These are phyloP conservation scores for Agrotis segetum DNA, from an alignment of 2,888 invertebrate genomes.

Conservation along the genomic window DNA sequence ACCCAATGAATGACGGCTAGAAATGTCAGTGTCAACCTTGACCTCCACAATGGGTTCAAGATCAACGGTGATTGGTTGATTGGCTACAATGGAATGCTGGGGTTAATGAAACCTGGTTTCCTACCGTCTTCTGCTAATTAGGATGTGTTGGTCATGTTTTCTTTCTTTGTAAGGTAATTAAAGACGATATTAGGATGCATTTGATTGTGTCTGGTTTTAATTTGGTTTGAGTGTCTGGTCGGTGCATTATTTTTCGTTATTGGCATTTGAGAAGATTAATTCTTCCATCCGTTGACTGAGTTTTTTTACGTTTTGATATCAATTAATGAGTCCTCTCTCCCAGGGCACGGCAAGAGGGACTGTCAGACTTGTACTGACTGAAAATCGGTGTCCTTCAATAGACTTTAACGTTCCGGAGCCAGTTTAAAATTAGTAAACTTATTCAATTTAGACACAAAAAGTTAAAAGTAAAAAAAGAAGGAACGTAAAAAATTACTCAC, in stretches of 20 bases:
- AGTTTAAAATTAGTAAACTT: no score
- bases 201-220: background rate
- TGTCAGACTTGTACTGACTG: no score
- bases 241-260: background rate
- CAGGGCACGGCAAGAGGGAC: no score
- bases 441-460: no score
- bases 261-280: no score
- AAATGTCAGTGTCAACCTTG: slow-evolving; percentile 53
- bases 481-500: no score
- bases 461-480: no score
- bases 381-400: no score
- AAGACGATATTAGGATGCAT: background rate
- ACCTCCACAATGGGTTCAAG: slow-evolving; percentile 52
- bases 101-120: slow-evolving; percentile 41
- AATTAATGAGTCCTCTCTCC: no score
- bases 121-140: slow-evolving; percentile 30
- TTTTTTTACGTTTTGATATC: no score
- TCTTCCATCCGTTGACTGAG: no score
- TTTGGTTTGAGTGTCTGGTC: background rate
- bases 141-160: slow-evolving; percentile 12
- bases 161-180: slow-evolving; percentile 15
- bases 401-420: no score
- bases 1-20: slow-evolving; percentile 57
- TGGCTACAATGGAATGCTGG: slow-evolving; percentile 33
- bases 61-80: slow-evolving; percentile 54